phyloP scores from a whole-genome alignment of 2,113 vertebrate species.

The Talpa occidentalis region DNA sequence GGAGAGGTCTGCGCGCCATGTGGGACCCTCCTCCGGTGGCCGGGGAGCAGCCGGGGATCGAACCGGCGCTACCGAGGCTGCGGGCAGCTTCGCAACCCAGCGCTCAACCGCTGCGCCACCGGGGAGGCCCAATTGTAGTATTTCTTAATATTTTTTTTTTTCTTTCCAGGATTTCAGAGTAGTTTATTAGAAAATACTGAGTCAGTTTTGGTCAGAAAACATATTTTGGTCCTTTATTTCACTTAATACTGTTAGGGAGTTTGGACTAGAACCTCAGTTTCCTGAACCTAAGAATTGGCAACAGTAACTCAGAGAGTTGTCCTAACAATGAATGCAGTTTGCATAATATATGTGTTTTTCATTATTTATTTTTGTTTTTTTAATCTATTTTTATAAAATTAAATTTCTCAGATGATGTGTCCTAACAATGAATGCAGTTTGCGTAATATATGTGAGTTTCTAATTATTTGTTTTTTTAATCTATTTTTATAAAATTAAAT shows the following conservation, averaged over 20 bases:
- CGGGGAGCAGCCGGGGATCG: too few species aligned
- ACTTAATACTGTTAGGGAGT: conserved; percentile 1
- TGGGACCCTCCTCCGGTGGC: too few species aligned
- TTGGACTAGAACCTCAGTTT: not conserved
- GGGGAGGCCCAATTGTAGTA: too few species aligned
- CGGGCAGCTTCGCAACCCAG: too few species aligned
- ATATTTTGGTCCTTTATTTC: not conserved
- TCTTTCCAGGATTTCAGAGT: not conserved
- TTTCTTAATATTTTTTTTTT: conserved; percentile 54
- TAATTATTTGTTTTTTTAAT: conserved; percentile 19
- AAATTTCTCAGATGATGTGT: not conserved
- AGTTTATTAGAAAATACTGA: not conserved
- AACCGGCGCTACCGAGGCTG: too few species aligned
- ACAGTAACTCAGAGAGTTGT: not conserved
- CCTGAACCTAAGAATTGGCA: conserved; percentile 30
- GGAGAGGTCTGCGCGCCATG: too few species aligned
- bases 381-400: not conserved
- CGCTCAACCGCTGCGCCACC: too few species aligned
- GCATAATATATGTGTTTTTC: not conserved
- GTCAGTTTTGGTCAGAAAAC: not conserved
- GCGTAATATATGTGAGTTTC: not conserved
- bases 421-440: not conserved
- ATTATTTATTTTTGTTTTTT: conserved; percentile 29
- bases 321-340: not conserved
- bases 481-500: not conserved